phyloP scores from a whole-genome alignment of 2,888 invertebrate species.

The Epicampocera succincta region DNA sequence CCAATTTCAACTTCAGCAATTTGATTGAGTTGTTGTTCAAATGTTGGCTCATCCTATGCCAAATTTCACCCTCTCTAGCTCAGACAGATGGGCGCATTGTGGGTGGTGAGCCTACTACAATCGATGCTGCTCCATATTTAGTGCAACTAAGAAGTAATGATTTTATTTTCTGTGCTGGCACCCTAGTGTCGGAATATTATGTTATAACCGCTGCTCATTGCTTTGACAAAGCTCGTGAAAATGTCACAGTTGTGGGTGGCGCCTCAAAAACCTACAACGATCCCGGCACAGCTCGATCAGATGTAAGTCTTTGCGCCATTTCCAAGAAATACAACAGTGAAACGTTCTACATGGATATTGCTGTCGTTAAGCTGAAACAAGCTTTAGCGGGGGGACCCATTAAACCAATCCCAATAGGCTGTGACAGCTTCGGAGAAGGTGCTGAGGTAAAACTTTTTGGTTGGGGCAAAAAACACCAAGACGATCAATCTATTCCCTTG shows the following conservation, averaged over 20 bases:
- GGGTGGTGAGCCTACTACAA: slow-evolving; percentile 27
- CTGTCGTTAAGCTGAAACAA: neutral
- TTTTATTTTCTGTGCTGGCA: slow-evolving; percentile 68
- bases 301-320: neutral
- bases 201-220: slow-evolving; percentile 51
- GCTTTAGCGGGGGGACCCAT: neutral
- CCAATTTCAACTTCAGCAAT: neutral
- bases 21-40: neutral
- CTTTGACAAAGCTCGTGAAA: neutral
- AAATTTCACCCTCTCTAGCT: neutral
- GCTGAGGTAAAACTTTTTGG: neutral
- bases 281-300: neutral
- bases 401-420: neutral
- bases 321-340: neutral
- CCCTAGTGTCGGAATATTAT: slow-evolving; percentile 46
- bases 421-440: too few relatives aligned
- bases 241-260: slow-evolving; percentile 53
- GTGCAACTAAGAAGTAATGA: slow-evolving; percentile 54
- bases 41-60: neutral
- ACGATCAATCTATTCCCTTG: neutral
- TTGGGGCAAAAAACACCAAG: neutral
- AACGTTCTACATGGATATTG: neutral
- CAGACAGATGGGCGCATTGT: slow-evolving; percentile 18
- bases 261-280: slow-evolving; percentile 18
- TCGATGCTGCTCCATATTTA: slow-evolving; percentile 39